Conservation (phyloP, 2,888 invertebrate genomes). For the Sisyra terminalis region DNA sequence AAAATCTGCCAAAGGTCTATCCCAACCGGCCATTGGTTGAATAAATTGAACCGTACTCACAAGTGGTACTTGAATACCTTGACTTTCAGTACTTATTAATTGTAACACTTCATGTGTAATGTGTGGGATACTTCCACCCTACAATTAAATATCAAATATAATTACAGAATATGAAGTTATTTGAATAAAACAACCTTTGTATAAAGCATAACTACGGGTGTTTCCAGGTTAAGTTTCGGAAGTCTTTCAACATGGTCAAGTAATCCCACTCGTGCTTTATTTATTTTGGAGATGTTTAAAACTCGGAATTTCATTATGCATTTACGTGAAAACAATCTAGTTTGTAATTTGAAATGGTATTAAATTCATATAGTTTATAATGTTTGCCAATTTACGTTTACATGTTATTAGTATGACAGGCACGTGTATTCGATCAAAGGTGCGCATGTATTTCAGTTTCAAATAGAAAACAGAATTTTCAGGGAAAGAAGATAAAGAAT, state of each 20-base stretch:
- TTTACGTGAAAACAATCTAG: not conserved
- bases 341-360: no score
- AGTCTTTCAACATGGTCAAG: conserved; percentile 39
- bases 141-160: conserved; percentile 16
- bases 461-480: no score
- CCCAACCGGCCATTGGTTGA: conserved; percentile 44
- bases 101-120: conserved; percentile 60
- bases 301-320: conserved; percentile 6
- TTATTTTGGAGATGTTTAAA: not conserved
- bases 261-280: conserved; percentile 44
- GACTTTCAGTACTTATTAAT: conserved; percentile 39
- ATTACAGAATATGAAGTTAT: conserved; percentile 8
- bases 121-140: conserved; percentile 73
- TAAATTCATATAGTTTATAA: no score
- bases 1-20: conserved; percentile 51
- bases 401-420: no score
- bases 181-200: conserved; percentile 40
- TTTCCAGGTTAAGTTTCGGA: conserved; percentile 41
- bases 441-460: no score
- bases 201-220: conserved; percentile 57
- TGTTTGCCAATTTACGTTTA: no score
- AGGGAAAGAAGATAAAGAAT: no score
- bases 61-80: conserved; percentile 55
- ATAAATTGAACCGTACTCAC: conserved; percentile 48
- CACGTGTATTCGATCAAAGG: no score